Percentiles rank a stretch among this genome's conserved stretches.
phyloP scores from a whole-genome alignment of 2,888 invertebrate species.

The Rutpela maculata region DNA sequence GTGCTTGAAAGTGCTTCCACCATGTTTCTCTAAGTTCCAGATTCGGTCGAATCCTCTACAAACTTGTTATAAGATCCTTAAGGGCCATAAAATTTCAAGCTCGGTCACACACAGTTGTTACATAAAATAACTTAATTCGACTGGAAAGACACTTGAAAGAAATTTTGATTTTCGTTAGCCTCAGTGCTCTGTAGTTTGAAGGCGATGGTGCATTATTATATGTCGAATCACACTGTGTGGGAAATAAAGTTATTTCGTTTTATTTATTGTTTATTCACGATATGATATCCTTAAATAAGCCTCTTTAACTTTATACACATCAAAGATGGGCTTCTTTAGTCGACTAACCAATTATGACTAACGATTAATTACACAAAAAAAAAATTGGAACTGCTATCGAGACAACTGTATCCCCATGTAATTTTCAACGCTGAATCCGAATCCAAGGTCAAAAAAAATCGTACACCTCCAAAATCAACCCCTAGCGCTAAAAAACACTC shows the following conservation, averaged over 20 bases:
- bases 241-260: neutral
- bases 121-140: neutral
- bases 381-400: too few relatives aligned
- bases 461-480: too few relatives aligned
- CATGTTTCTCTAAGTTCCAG: neutral
- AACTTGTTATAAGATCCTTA: neutral
- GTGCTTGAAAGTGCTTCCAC: neutral
- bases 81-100: neutral
- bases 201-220: neutral
- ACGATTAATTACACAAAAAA: too few relatives aligned
- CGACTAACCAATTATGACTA: too few relatives aligned
- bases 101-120: neutral
- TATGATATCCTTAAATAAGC: too few relatives aligned
- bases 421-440: too few relatives aligned
- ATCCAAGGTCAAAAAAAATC: too few relatives aligned
- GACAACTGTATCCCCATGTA: too few relatives aligned
- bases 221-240: neutral
- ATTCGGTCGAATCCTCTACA: neutral
- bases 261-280: too few relatives aligned
- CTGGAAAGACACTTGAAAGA: neutral
- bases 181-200: neutral
- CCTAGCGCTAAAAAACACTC: too few relatives aligned
- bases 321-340: too few relatives aligned
- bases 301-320: too few relatives aligned
- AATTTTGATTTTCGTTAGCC: neutral